Base-by-base conservation (phyloP, 2,888 invertebrate genomes). In the Lydus trimaculatus region DNA sequence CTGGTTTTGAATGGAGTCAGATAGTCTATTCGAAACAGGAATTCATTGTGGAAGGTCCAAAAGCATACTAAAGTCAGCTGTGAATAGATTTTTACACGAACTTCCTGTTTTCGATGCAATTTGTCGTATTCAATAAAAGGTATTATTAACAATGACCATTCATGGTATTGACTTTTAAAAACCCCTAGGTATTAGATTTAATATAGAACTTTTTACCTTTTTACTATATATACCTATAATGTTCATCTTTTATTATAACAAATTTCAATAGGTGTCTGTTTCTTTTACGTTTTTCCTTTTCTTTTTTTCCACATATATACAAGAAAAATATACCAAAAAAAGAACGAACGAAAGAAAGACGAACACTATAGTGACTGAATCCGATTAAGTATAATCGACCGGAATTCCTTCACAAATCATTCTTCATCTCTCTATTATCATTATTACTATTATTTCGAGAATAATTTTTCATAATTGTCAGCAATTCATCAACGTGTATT, bases 101-200 rank as follows among this genome's bases (percentile, higher is more conserved):
- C 84, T 85, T 85, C 84, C 84, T 85, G 84, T 85, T 84, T 85
- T 84, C 83, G 83, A 84, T 84, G 84, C 84, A 85, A 85, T 85
- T 85, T 85, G 85, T 85, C 84, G 82, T 79, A 78, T 81, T 83
- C 81, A 83, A 82, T 82, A 80, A 79, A 56, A 9, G 79, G 43
- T 17, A 43, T 75, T 72, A 82, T 81, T 82, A 83, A 84, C 84
- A 84, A 84, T 84, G 78, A 79, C 81, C 79, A 79, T 82, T 81
- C 79, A 81, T n/a, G n/a, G 77, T 77, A 76, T 76, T 83, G 84
- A 84, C 84, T 84, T 84, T 83, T 82, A 83, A 80, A 83, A 81
- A 43, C 43, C 84, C 79, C 56, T 25, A 56, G 78, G 82, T 84
- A 84, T 84, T 84, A 84, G 82, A 82, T 81, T 83, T 84, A 84